These are phyloP conservation scores for Strigamia maritima DNA, from an alignment of 2,888 invertebrate species.

Conservation along the genomic window DNA sequence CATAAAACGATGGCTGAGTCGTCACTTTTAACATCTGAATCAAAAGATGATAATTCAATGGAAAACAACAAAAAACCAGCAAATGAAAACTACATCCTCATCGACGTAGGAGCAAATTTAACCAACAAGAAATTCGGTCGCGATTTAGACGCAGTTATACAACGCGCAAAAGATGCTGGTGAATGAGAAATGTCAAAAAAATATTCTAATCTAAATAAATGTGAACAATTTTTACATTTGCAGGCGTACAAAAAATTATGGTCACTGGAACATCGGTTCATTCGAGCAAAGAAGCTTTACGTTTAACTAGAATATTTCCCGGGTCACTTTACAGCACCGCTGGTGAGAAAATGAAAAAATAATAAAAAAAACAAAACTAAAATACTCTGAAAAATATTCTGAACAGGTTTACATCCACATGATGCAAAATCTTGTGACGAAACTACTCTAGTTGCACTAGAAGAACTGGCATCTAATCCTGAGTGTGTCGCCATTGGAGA, in stretches of 20 bases:
- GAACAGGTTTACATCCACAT: constrained; percentile 84
- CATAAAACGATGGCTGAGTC: neutral
- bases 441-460: constrained; percentile 61
- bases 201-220: neutral
- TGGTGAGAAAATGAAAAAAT: constrained; percentile 57
- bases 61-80: neutral
- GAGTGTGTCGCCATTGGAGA: constrained; percentile 93
- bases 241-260: constrained; percentile 90
- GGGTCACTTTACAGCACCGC: constrained; percentile 87
- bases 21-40: neutral
- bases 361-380: neutral
- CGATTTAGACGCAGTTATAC: constrained; percentile 85
- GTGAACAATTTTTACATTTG: constrained; percentile 38
- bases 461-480: constrained; percentile 70
- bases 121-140: constrained; percentile 89
- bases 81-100: constrained; percentile 78
- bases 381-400: constrained; percentile 39
- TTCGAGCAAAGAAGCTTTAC: constrained; percentile 83
- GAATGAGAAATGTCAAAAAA: constrained; percentile 44
- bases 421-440: constrained; percentile 86
- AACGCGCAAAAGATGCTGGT: constrained; percentile 90
- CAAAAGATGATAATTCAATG: neutral
- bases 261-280: constrained; percentile 86
- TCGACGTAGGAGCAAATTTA: constrained; percentile 88
- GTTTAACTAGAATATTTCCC: constrained; percentile 84